Conservation (phyloP, 2,113 vertebrate species). For the Phylloscopus whistleri region DNA sequence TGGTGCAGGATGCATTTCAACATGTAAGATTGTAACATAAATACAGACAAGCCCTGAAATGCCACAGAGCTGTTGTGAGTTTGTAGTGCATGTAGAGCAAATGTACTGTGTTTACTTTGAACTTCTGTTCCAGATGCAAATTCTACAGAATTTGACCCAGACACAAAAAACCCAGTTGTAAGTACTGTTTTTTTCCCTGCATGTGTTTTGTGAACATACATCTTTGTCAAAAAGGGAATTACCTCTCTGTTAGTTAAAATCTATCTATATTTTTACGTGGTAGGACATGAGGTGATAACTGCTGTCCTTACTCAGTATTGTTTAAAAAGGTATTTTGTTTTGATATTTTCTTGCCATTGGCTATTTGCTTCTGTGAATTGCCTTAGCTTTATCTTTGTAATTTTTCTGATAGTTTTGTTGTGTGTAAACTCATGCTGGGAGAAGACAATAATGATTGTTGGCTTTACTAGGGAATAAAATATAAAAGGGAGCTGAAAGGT, state of each 20-base stretch:
- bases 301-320: neutral
- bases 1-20: neutral
- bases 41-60: neutral
- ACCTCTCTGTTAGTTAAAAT: neutral
- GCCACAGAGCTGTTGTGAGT: neutral
- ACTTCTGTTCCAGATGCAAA: conserved; percentile 74
- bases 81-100: neutral
- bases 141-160: conserved; percentile 79
- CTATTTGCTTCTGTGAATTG: neutral
- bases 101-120: neutral
- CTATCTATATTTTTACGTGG: neutral
- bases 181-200: conserved; percentile 49
- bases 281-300: neutral
- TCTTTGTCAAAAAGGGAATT: neutral
- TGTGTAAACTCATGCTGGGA: neutral
- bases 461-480: neutral
- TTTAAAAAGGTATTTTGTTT: neutral
- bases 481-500: neutral
- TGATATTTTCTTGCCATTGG: neutral
- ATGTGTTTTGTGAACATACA: neutral
- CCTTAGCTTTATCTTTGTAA: neutral
- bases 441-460: neutral
- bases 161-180: conserved; percentile 72
- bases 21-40: neutral
- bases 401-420: neutral